These are phyloP conservation scores for Mormyrus proboscirostris DNA, from an alignment of 2,797 vertebrate genomes.

Conservation along the genomic window DNA sequence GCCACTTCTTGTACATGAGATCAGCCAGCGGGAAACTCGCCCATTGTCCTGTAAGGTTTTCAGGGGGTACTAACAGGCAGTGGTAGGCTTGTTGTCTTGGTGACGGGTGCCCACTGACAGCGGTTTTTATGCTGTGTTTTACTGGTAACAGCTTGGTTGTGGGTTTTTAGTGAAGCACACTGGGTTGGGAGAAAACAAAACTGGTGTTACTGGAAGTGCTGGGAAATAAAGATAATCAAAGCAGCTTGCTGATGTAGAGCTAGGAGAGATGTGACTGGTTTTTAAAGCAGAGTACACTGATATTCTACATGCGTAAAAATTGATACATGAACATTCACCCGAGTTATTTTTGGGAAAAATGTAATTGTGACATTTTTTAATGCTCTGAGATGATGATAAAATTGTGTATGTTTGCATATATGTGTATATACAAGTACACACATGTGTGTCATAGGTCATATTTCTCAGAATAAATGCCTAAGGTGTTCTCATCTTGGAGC, in stretches of 20 bases:
- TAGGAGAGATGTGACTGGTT: background rate
- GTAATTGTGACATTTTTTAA: background rate
- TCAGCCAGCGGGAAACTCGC: background rate
- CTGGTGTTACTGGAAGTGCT: background rate
- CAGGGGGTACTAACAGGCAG: background rate
- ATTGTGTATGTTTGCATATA: background rate
- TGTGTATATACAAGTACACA: background rate
- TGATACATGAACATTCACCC: background rate
- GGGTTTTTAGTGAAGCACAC: background rate
- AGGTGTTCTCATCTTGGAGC: background rate
- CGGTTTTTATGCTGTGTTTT: constrained; percentile 5
- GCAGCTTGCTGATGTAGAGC: constrained; percentile 18
- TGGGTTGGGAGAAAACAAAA: constrained; percentile 15
- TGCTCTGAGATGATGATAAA: background rate
- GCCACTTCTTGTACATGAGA: background rate
- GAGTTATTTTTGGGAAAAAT: background rate
- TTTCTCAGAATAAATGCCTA: background rate
- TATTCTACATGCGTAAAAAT: background rate
- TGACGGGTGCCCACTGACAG: constrained; percentile 20
- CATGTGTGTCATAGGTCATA: background rate
- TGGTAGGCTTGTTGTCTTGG: constrained; percentile 6
- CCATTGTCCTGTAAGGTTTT: background rate
- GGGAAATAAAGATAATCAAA: constrained; percentile 32
- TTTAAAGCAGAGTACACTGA: background rate
- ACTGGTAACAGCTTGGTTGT: constrained; percentile 20